phyloP scores from a whole-genome alignment of 2,113 vertebrate species.

The Rhadina sibilatrix region DNA sequence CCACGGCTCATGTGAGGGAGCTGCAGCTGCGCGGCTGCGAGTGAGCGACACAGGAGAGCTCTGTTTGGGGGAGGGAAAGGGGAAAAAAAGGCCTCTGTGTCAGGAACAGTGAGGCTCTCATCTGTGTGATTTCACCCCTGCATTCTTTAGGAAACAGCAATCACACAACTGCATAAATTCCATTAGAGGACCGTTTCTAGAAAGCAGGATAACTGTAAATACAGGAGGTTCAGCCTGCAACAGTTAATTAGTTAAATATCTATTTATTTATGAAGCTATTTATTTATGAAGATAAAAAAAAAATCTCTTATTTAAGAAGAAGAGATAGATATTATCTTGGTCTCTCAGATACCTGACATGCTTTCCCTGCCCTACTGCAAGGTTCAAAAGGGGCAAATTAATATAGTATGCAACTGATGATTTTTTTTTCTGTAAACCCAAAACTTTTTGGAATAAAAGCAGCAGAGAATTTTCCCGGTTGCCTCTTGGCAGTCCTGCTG shows the following conservation, averaged over 20 bases:
- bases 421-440: background rate
- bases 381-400: background rate
- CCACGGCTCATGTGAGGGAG: background rate
- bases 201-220: background rate
- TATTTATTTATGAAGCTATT: too few species aligned
- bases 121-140: background rate
- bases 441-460: background rate
- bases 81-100: slow-evolving; percentile 32
- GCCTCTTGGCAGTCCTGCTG: background rate
- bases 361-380: background rate
- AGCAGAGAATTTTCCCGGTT: background rate
- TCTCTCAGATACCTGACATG: background rate
- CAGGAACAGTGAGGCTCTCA: slow-evolving; percentile 33
- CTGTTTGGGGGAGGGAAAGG: background rate
- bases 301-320: too few species aligned
- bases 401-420: background rate
- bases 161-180: background rate
- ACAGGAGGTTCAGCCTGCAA: background rate
- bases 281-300: too few species aligned
- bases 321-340: background rate
- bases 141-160: background rate
- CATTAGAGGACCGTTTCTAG: background rate
- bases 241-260: background rate
- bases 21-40: background rate
- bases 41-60: background rate